A percentile compares a stretch with the other conserved stretches of the same genome.
Conservation (phyloP, 2,888 invertebrate species). For the Ischnura elegans region DNA sequence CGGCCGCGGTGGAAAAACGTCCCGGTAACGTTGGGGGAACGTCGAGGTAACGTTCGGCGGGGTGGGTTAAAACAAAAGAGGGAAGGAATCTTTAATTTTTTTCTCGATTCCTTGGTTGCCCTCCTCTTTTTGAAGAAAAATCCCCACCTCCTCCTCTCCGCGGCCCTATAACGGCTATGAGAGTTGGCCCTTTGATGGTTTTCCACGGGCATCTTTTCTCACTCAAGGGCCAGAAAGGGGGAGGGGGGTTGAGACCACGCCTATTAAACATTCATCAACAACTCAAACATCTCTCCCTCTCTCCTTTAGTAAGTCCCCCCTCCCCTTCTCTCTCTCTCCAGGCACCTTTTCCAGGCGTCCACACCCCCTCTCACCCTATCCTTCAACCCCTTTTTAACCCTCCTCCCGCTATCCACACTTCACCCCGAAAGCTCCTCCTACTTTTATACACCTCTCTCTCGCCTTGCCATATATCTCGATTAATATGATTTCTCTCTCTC, state of each 20-base stretch:
- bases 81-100: not conserved
- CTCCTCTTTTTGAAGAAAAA: not conserved
- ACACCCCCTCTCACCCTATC: not conserved
- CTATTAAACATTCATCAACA: slow-evolving; percentile 58
- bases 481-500: slow-evolving; percentile 15
- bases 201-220: slow-evolving; percentile 63
- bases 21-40: too few species aligned
- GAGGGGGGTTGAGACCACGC: slow-evolving; percentile 60
- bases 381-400: not conserved
- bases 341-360: not conserved
- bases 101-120: not conserved
- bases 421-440: not conserved
- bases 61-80: not conserved
- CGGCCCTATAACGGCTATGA: slow-evolving; percentile 42
- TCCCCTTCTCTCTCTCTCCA: not conserved
- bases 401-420: not conserved
- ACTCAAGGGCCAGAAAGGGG: slow-evolving; percentile 9
- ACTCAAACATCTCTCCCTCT: slow-evolving; percentile 42
- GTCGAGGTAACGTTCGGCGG: not conserved
- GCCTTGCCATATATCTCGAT: slow-evolving; percentile 37
- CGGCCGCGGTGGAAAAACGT: slow-evolving; percentile 14
- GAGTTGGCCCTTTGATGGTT: slow-evolving; percentile 60
- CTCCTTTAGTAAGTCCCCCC: not conserved
- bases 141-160: not conserved
- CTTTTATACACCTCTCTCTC: not conserved